Evolutionary conservation across 2,113 vertebrate species (phyloP).

Genomic region (Alligator mississippiensis): DNA sequence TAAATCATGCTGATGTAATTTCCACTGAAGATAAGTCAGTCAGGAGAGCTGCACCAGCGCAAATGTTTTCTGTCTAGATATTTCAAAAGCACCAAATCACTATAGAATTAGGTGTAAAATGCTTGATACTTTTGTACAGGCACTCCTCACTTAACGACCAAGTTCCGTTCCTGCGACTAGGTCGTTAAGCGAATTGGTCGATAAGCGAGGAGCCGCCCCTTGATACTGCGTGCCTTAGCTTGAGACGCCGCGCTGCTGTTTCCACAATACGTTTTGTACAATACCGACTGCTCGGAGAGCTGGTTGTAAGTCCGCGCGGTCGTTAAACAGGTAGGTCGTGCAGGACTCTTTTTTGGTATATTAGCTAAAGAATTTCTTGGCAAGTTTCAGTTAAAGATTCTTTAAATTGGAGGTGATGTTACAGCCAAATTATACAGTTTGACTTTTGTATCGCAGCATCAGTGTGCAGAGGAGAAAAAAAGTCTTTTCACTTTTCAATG

Average conservation of each 20-base stretch:
- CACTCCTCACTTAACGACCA: no score
- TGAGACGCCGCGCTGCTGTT: no score
- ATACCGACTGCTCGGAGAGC: no score
- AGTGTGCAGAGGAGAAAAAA: slow-evolving; percentile 21
- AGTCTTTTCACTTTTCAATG: neutral
- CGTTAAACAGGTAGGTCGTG: no score
- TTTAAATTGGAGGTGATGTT: neutral
- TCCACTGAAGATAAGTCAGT: neutral
- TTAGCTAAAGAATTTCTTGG: neutral
- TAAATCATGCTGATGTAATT: neutral
- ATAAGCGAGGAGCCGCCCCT: no score
- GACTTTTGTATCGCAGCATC: neutral
- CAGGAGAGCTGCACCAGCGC: neutral
- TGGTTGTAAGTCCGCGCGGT: no score
- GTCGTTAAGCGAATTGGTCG: no score
- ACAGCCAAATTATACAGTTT: neutral
- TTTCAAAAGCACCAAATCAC: neutral
- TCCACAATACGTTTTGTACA: no score
- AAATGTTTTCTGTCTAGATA: neutral
- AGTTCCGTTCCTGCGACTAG: no score
- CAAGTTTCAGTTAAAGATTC: neutral
- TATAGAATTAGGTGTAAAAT: neutral
- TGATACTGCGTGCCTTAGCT: no score
- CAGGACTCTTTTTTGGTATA: neutral
- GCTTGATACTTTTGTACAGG: neutral